phyloP scores from a whole-genome alignment of 2,888 invertebrate species.

The Agrochola circellaris region DNA sequence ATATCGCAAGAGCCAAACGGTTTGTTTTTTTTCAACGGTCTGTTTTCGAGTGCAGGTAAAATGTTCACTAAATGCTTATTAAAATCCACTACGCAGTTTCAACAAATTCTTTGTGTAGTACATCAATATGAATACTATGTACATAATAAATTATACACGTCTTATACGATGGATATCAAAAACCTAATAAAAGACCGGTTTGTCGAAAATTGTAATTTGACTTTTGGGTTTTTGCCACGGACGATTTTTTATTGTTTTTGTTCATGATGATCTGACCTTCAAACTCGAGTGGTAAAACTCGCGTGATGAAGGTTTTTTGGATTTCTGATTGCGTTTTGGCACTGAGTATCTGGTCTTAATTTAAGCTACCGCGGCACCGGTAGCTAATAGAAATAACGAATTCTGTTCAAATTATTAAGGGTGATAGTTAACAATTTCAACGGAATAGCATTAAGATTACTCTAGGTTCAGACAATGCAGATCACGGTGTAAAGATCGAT shows the following conservation, averaged over 20 bases:
- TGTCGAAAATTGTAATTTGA: conserved; percentile 50
- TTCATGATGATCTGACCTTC: conserved; percentile 48
- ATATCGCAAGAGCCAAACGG: not conserved
- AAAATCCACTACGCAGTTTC: conserved; percentile 4
- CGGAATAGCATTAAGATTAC: not conserved
- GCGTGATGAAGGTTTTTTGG: not conserved
- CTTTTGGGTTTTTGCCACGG: conserved; percentile 65
- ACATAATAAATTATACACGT: conserved; percentile 43
- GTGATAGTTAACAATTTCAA: not conserved
- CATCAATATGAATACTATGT: conserved; percentile 22
- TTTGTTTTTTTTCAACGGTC: not conserved
- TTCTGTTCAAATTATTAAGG: no score
- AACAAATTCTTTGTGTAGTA: not conserved
- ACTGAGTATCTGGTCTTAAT: not conserved
- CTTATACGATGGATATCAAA: conserved; percentile 48
- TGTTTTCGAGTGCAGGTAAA: not conserved
- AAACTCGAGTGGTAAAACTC: conserved; percentile 11
- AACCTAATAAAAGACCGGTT: conserved; percentile 58
- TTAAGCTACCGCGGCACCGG: not conserved
- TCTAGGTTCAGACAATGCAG: not conserved
- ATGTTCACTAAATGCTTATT: not conserved
- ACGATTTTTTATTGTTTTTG: conserved; percentile 50
- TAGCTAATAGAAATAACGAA: not conserved
- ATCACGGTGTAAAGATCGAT: not conserved
- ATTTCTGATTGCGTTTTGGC: conserved; percentile 3